Evolutionary conservation across 1,140 invertebrate species (phyloP), one percentile per base, ranked within the genome.

Genomic region (Ostrea edulis): DNA sequence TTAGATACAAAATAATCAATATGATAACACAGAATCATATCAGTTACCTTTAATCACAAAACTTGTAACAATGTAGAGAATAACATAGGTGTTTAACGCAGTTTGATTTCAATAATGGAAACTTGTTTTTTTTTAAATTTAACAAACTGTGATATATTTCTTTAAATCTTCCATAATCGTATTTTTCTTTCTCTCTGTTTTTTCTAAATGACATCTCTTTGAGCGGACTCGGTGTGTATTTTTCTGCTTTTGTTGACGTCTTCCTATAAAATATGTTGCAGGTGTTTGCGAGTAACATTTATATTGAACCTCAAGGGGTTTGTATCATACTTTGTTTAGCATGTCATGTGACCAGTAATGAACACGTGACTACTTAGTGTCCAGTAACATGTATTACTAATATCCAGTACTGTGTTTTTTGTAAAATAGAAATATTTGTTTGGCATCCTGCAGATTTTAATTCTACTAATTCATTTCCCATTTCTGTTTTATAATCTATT

Each of bases 231-330:
- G 85, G 58, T 86, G 35, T 86, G 85, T 68, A 29, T 77, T 86
- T 83, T 25, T 77, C 29, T 25, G 68, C 68, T 77, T 77, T 77
- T 9, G 68, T 85, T 85, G 44, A 35, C 55, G 52, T 85, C 84
- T 85, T 85, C 54, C n/a, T 35, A 55, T 85, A 85, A 85, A 85
- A n/a, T 55, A 81, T 85, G 83, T 88, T 88, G 51, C 87, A 88
- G 87, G 87, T 55, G 22, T 88, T 88, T 88, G 82, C 87, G 11
- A 83, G 68, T 51, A 68, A 88, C 55, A n/a, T 88, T 12, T 85
- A 88, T 85, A 77, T 62, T 88, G 87, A 88, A 81, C 62, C 87
- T 71, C 62, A 88, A 84, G 87, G 58, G 87, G 87, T 88, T 88
- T 84, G 87, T 88, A 88, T 88, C 9, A n/a, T 58, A 55, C n/a